A percentile compares a stretch with the other conserved stretches of the same genome.
These are phyloP conservation scores for Scatophagus argus DNA, from an alignment of 2,113 vertebrate species.

Conservation along the genomic window DNA sequence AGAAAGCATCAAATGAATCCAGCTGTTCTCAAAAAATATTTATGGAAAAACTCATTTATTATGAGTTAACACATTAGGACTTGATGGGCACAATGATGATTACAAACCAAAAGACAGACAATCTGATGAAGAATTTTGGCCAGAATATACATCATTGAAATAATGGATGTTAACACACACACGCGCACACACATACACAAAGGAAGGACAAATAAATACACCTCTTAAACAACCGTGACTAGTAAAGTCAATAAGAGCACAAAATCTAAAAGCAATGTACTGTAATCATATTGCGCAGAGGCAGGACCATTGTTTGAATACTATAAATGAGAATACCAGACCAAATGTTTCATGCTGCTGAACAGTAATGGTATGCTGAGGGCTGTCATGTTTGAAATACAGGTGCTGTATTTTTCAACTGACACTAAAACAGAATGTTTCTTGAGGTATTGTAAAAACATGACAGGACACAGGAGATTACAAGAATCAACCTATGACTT, in stretches of 20 bases:
- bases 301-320: not conserved
- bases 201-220: slow-evolving; percentile 42
- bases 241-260: not conserved
- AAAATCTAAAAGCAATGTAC: slow-evolving; percentile 12
- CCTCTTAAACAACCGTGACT: not conserved
- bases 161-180: not conserved
- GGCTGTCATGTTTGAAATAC: not conserved
- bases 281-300: not conserved
- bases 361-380: not conserved
- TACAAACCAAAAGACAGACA: slow-evolving; percentile 1
- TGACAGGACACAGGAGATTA: slow-evolving; percentile 1
- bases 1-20: not conserved
- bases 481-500: slow-evolving; percentile 19
- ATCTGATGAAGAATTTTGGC: not conserved
- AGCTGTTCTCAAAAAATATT: not conserved
- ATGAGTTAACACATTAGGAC: slow-evolving; percentile 1
- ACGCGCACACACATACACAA: slow-evolving; percentile 25
- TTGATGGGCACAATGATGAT: not conserved
- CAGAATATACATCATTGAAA: not conserved
- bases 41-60: slow-evolving; percentile 58
- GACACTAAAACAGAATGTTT: not conserved
- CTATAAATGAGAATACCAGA: too few relatives aligned
- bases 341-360: not conserved
- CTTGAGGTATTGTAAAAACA: slow-evolving; percentile 22
- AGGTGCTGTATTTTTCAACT: not conserved